Base-by-base conservation (phyloP, 2,888 invertebrate genomes). In the Sussaba pulchella region DNA sequence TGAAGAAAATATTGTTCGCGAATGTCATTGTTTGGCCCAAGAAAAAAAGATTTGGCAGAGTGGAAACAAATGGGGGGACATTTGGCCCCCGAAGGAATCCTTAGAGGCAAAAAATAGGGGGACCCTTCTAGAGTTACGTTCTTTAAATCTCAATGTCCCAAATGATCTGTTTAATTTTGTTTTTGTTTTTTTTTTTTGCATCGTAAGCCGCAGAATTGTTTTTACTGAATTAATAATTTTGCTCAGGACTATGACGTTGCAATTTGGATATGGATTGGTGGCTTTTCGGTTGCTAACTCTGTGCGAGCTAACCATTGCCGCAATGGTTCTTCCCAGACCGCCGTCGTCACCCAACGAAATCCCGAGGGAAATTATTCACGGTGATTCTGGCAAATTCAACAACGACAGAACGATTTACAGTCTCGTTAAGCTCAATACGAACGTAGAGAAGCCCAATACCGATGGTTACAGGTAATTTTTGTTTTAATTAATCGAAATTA, bases 281-380 rank as follows among this genome's bases (percentile, higher is more conserved):
- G 83, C 82, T 64, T 76, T 82, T 26, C 72, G 87, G 73, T 61
- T 87, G 57, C 64, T 86, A 63, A 80, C 85, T 39, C 82, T 88
- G n/a, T 66, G 87, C 47, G 86, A 87, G 70, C 73, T 87, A 47
- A 84, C 85, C 17, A 75, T 85, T 24, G 85, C 89, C 19, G 88
- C 91, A 17, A 89, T 91, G 85, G 91, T 91, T 17, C 84, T 91
- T 24, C 91, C 91, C 9, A 84, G 91, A 69, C 91, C 91, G 45
- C 91, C 91, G 1, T 89, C 90, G 5, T 88, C 87, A 39, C 87
- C 87, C 0, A 91, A 91, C 76, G 87, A 88, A 47, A 88, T 91
- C 12, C 87, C 83, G 5, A 86, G 84, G 9, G 88, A 86, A 54
- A 75, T 24, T 2, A 12, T 75, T 21, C 14, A 52, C 50, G 63